Evolutionary conservation across 2,797 vertebrate genomes (phyloP).

Genomic region (Oreonectes daqikongensis): DNA sequence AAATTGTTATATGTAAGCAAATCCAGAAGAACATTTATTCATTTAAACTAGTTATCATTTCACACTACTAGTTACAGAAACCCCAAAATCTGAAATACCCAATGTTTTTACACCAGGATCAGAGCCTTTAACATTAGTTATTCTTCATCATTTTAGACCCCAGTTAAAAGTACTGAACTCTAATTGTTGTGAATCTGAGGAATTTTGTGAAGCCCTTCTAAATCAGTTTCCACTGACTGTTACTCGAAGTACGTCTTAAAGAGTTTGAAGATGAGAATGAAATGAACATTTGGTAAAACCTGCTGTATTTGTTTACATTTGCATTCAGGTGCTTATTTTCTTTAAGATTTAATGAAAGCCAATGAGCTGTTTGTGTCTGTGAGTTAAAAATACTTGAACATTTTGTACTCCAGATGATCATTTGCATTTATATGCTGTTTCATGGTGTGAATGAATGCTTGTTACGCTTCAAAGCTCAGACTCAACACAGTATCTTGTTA

Average conservation of each 20-base stretch:
- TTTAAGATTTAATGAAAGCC: constrained; percentile 31
- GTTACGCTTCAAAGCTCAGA: constrained; percentile 49
- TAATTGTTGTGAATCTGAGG: no score
- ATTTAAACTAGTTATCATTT: constrained; percentile 5
- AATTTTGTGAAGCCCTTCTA: no score
- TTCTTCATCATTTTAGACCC: background rate
- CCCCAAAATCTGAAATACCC: background rate
- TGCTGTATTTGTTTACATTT: constrained; percentile 37
- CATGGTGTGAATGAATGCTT: constrained; percentile 53
- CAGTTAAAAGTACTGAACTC: no score
- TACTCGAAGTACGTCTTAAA: background rate
- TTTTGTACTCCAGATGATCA: constrained; percentile 18
- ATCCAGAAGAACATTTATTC: constrained; percentile 29
- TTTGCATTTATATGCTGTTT: constrained; percentile 36
- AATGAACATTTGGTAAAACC: constrained; percentile 13
- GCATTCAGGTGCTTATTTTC: constrained; percentile 34
- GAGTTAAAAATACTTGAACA: constrained; percentile 71
- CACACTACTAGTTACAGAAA: background rate
- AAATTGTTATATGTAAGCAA: constrained; percentile 13
- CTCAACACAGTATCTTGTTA: constrained; percentile 32
- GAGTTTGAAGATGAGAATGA: constrained; percentile 1
- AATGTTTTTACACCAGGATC: background rate
- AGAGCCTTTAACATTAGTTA: background rate
- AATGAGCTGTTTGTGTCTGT: constrained; percentile 43
- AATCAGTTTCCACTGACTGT: background rate